phyloP scores from a whole-genome alignment of 1,140 invertebrate genomes.

The Periplaneta americana region DNA sequence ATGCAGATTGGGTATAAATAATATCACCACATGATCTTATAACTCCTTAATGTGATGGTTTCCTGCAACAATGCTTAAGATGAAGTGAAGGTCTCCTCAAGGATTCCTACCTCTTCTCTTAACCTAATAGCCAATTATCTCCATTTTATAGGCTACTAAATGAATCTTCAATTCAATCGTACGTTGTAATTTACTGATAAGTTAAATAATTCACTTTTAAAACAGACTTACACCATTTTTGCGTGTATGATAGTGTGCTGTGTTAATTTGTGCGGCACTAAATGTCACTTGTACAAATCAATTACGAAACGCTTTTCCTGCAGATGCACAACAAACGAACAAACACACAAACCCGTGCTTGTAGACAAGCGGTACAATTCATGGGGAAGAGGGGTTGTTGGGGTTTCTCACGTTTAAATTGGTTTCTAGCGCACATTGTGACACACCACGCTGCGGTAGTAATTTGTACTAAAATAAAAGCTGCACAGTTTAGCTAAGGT shows the following conservation, averaged over 20 bases:
- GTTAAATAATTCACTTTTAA: no score
- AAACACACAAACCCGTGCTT: neutral
- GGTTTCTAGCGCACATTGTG: neutral
- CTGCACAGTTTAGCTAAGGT: neutral
- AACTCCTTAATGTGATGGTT: no score
- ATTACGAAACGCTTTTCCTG: neutral
- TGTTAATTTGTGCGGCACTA: neutral
- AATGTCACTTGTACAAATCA: neutral
- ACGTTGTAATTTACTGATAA: no score
- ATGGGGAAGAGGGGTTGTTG: no score
- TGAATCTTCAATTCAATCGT: no score
- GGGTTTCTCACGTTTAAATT: neutral
- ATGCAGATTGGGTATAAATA: no score
- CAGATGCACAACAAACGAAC: neutral
- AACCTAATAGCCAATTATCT: no score
- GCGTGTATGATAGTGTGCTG: neutral
- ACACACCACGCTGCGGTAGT: neutral
- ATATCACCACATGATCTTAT: no score
- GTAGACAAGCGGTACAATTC: neutral
- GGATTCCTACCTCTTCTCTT: no score
- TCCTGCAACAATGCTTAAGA: no score
- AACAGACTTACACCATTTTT: neutral
- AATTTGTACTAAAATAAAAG: neutral
- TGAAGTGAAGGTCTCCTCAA: no score
- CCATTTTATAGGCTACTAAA: no score